Conservation (phyloP, 2,113 vertebrate species). For the Eptesicus fuscus region DNA sequence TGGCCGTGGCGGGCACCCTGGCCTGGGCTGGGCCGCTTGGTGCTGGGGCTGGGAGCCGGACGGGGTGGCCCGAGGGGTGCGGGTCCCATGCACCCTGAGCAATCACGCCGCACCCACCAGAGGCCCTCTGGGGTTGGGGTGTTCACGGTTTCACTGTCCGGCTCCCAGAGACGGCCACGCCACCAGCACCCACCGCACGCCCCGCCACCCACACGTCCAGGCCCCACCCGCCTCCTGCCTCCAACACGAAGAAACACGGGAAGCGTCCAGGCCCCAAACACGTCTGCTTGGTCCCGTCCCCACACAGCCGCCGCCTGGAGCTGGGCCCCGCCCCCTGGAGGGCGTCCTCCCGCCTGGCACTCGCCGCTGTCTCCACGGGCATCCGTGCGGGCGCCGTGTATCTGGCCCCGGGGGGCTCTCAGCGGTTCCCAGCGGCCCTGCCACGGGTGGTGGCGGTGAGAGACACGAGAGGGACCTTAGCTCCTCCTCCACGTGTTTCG, state of each 20-base stretch:
- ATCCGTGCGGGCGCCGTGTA: accelerated
- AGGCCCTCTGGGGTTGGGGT: background rate
- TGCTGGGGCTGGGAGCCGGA: background rate
- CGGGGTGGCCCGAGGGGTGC: accelerated
- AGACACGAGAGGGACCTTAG: accelerated
- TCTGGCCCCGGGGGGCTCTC: accelerated
- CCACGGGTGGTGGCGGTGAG: accelerated
- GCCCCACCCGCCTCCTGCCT: background rate
- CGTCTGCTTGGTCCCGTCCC: background rate
- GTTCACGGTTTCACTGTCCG: accelerated
- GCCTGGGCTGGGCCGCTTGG: background rate
- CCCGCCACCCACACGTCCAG: accelerated
- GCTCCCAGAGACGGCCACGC: background rate
- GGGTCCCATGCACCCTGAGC: background rate
- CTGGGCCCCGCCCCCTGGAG: background rate
- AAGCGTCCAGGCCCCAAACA: background rate
- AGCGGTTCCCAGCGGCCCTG: background rate
- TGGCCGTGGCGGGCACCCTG: accelerated
- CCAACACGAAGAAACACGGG: accelerated
- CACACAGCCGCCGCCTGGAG: background rate
- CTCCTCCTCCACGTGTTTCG: background rate
- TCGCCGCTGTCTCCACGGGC: background rate
- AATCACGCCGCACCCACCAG: accelerated
- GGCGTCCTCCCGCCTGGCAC: accelerated
- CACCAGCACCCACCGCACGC: accelerated